Base-by-base conservation (phyloP, 2,888 invertebrate genomes). In the Nomada ferruginata region DNA sequence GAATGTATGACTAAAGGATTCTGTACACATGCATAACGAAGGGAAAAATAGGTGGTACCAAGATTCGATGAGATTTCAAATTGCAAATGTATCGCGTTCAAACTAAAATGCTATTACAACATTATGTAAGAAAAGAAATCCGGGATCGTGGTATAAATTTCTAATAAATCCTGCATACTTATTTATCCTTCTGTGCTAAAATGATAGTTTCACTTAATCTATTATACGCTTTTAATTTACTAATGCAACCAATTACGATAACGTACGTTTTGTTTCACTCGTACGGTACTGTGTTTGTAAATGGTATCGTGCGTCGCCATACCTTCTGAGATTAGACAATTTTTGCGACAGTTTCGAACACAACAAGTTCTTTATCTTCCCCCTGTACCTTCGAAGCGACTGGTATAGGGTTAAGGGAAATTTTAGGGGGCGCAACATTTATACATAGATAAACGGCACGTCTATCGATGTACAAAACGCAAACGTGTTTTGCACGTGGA, bases 401-500 rank as follows among this genome's bases (percentile, higher is more conserved):
- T n/a, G n/a, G 44, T 26, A 55, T 75, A 72, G 66, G 76, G 23
- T 71, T 74, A 76, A 79, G 75, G 71, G 66, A 50, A 65, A 70
- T 76, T 79, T 83, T 63, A 81, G 82, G 76, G 79, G 75, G 69
- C 74, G 77, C 73, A 53, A 44, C 29, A 26, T 26, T 42, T 68
- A 29, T 61, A 53, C 64, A 36, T 65, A 59, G 76, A 72, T 77
- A 73, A 85, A 82, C 82, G 79, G 59, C 69, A 50, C 65, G 69
- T 66, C 71, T 72, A 84, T 73, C 61, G 64, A 69, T 61, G 79
- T 76, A 79, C 36, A 73, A 84, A 75, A 84, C 83, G 85, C 85
- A 85, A 85, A 85, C 85, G 85, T 85, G 85, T 85, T 86, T 85
- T 80, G 80, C 85, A 86, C 85, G 85, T 86, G 85, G 85, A 85